phyloP scores from a whole-genome alignment of 2,113 vertebrate genomes.

The Bubo bubo region DNA sequence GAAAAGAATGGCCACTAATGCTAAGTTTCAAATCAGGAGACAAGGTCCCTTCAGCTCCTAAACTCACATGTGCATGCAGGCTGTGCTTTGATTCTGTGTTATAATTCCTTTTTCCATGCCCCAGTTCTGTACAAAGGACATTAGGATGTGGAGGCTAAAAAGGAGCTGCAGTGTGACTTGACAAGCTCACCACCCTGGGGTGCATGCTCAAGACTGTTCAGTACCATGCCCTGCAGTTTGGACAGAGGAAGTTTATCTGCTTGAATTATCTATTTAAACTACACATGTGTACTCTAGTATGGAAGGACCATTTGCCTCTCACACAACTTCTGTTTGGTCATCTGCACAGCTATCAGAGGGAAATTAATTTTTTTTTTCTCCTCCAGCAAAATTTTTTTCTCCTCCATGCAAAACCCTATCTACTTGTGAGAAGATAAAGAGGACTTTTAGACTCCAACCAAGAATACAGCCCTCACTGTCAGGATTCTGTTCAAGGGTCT shows the following conservation, averaged over 20 bases:
- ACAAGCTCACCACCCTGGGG: fast-evolving
- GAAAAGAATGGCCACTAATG: neutral
- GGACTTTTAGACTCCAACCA: neutral
- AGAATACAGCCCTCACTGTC: neutral
- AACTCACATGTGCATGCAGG: fast-evolving
- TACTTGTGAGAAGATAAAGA: neutral
- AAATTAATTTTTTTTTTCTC: neutral
- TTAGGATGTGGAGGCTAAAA: neutral
- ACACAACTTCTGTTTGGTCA: neutral
- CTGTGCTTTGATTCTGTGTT: neutral
- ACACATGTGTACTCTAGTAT: neutral
- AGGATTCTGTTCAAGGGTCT: neutral
- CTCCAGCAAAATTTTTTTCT: neutral
- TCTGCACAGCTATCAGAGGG: neutral
- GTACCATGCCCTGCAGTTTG: too few species aligned
- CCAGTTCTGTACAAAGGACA: neutral
- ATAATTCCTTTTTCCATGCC: neutral
- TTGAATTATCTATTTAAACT: neutral
- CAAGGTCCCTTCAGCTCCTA: neutral
- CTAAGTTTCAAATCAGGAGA: neutral
- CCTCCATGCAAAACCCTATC: neutral
- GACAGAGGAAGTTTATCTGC: neutral
- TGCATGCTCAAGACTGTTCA: neutral
- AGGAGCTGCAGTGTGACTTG: neutral
- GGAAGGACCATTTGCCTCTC: neutral